These are phyloP conservation scores for Heptranchias perlo DNA, from an alignment of 2,113 vertebrate species.

Conservation along the genomic window DNA sequence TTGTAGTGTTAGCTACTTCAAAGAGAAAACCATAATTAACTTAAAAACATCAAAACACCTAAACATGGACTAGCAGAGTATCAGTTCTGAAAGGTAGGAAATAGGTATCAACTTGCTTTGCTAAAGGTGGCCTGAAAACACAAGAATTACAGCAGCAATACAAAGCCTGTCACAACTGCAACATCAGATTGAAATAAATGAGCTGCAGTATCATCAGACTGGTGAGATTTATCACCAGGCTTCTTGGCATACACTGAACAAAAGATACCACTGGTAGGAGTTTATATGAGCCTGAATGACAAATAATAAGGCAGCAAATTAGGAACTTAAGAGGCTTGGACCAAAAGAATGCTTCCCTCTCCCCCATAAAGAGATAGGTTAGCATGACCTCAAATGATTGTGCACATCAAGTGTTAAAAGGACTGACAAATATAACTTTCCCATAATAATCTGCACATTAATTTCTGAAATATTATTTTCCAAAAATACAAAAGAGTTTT, in stretches of 20 bases:
- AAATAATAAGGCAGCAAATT: background rate
- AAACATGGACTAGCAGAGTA: background rate
- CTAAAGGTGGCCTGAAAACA: background rate
- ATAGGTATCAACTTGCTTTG: background rate
- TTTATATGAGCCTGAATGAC: background rate
- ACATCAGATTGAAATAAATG: background rate
- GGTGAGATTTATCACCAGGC: background rate
- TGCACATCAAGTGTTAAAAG: background rate
- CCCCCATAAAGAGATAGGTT: background rate
- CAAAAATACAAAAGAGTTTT: background rate
- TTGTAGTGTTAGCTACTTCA: background rate
- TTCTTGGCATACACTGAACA: background rate
- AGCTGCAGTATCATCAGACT: background rate
- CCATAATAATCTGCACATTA: background rate
- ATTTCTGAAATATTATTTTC: background rate
- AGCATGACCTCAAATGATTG: background rate
- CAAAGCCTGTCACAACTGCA: background rate
- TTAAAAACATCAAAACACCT: background rate
- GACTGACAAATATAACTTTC: background rate
- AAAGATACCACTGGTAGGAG: background rate
- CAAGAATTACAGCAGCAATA: background rate
- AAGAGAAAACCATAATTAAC: background rate
- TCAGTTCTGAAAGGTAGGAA: background rate
- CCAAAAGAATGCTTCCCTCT: background rate
- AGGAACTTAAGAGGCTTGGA: background rate